A percentile compares a stretch with the other conserved stretches of the same genome.
Conservation (phyloP, 37 sponge, comb jelly and placozoan species). For the Cladorhizidae sp. region DNA sequence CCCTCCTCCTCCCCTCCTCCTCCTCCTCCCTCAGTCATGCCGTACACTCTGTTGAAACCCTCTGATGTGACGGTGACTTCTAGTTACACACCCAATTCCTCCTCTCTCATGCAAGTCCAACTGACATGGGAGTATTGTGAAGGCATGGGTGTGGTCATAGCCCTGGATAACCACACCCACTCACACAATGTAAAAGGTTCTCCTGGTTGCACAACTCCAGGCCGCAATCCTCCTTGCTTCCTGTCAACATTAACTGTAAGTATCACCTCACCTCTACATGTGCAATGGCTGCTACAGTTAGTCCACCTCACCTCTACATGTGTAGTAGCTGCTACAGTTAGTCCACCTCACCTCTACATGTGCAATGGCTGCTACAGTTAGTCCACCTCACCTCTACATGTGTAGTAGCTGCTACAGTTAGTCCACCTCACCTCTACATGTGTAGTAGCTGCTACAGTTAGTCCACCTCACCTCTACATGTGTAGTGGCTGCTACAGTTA, state of each 20-base stretch:
- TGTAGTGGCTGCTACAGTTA: no score
- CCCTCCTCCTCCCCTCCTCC: not conserved
- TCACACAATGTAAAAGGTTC: not conserved
- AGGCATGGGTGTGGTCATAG: not conserved
- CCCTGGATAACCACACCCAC: not conserved
- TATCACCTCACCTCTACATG: not conserved
- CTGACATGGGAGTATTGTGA: not conserved
- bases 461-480: no score
- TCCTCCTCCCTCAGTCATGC: not conserved
- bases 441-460: no score
- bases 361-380: no score
- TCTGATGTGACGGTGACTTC: not conserved
- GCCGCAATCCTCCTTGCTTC: not conserved
- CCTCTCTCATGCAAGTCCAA: not conserved
- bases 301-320: no score
- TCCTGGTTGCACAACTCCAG: not conserved
- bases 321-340: no score
- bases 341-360: no score
- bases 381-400: no score
- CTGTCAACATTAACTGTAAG: conserved; percentile 1
- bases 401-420: no score
- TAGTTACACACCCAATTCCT: not conserved
- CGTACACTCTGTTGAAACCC: not conserved
- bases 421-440: no score
- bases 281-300: no score